Base-by-base conservation (phyloP, 2,797 vertebrate species). In the Neosalanx taihuensis region DNA sequence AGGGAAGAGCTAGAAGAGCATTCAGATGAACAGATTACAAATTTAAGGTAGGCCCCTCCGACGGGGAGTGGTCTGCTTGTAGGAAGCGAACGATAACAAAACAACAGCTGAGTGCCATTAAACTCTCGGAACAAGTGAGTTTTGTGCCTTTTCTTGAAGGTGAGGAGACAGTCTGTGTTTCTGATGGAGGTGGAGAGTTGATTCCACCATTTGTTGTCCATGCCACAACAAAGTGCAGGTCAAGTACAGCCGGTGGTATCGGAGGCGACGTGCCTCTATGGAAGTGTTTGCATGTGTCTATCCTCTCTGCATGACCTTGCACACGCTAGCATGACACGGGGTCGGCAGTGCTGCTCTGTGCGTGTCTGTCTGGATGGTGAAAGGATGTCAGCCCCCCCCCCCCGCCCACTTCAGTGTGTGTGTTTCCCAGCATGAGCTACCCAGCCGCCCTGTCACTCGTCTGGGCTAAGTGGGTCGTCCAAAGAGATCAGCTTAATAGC, bases 391-490 rank as follows among this genome's bases (percentile, higher is more conserved):
- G 58, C 20, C 35, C 35, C 7, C 35, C 35, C 30, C 30, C 6
- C n/a, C n/a, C n/a, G 46, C 26, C 65, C n/a, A 9, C 49, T 51
- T 15, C 26, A 51, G 15, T 10, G 30, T 79, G 73, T 75, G 74
- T 82, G 58, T 59, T 67, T 79, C 79, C 72, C 80, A 76, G 83
- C 83, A 81, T 79, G 82, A 80, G 74, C 18, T 79, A 81, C 83
- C 87, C 86, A 79, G 83, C 81, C 82, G 88, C 79, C 81, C 74
- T 78, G n/a, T 78, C 83, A 81, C 86, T 76, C 79, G 83, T 73
- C 85, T 83, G 72, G 72, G 72, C 72, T 72, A 81, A 72, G 75
- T 60, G 75, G 75, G 83, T 73, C 76, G 81, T 84, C 86, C 81
- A 70, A 70, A 76, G 63, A 74, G 74, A 79, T 64, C 71, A 71